Conservation (phyloP, 2,113 vertebrate species). For the Lutjanus erythropterus region DNA sequence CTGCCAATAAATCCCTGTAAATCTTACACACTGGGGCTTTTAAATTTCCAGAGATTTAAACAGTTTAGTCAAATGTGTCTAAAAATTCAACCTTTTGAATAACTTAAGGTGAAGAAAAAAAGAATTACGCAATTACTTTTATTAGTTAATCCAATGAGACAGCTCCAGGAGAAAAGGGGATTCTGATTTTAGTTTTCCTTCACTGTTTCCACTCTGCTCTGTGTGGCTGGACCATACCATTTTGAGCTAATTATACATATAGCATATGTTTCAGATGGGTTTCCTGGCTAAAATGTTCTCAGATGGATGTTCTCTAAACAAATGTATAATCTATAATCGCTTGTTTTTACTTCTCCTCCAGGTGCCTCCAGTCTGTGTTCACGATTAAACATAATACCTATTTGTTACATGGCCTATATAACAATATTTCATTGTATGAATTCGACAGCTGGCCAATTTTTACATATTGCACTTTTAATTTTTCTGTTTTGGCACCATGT, state of each 20-base stretch:
- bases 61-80: not conserved
- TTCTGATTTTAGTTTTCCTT: not conserved
- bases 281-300: slow-evolving; percentile 12
- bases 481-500: too few species aligned
- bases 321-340: not conserved
- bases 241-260: not conserved
- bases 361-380: not conserved
- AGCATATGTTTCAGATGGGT: not conserved
- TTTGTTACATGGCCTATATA: too few species aligned
- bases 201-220: not conserved
- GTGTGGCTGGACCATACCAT: too few species aligned
- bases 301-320: not conserved
- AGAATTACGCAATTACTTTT: not conserved
- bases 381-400: not conserved
- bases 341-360: not conserved
- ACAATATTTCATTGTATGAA: too few species aligned
- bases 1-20: too few species aligned
- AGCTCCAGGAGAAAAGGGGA: not conserved
- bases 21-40: too few species aligned
- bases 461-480: too few species aligned
- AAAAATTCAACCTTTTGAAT: not conserved
- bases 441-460: too few species aligned
- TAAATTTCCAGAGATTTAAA: too few species aligned
- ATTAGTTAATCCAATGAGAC: not conserved
- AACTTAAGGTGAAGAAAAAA: not conserved